Percentiles rank a stretch among this genome's conserved stretches.
These are phyloP conservation scores for Myotis davidii DNA, from an alignment of 2,113 vertebrate genomes.

Conservation along the genomic window DNA sequence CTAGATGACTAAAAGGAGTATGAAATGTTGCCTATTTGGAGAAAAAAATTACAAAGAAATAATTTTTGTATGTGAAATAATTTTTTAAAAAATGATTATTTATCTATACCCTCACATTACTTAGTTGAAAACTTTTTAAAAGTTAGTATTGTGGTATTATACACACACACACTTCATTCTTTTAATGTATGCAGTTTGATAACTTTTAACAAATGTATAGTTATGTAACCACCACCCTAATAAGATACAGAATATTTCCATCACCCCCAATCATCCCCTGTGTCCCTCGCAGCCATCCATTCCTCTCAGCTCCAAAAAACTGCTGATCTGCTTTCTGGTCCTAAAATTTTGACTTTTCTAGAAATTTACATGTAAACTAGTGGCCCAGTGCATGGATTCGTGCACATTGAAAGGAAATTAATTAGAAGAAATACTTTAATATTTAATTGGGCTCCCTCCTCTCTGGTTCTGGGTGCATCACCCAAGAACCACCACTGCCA, in stretches of 20 bases:
- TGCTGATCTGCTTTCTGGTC: not conserved
- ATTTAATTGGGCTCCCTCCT: no score
- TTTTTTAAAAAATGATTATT: not conserved
- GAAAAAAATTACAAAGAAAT: not conserved
- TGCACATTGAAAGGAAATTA: no score
- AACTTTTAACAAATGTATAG: not conserved
- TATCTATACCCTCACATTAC: not conserved
- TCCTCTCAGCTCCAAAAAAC: not conserved
- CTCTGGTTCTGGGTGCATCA: no score
- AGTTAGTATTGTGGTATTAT: not conserved
- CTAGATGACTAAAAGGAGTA: conserved; percentile 89
- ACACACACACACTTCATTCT: not conserved
- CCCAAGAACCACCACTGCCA: no score
- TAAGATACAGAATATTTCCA: not conserved
- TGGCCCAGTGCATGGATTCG: no score
- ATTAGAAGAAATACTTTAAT: no score
- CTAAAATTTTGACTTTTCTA: not conserved
- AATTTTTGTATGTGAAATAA: not conserved
- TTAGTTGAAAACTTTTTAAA: not conserved
- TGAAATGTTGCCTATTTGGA: conserved; percentile 89
- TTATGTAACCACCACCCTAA: accelerated
- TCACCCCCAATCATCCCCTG: not conserved
- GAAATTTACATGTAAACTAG: not conserved
- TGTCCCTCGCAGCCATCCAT: no score
- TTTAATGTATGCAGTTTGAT: not conserved